Conservation (phyloP, 2,797 vertebrate genomes). For the Muraenolepis orangiensis region DNA sequence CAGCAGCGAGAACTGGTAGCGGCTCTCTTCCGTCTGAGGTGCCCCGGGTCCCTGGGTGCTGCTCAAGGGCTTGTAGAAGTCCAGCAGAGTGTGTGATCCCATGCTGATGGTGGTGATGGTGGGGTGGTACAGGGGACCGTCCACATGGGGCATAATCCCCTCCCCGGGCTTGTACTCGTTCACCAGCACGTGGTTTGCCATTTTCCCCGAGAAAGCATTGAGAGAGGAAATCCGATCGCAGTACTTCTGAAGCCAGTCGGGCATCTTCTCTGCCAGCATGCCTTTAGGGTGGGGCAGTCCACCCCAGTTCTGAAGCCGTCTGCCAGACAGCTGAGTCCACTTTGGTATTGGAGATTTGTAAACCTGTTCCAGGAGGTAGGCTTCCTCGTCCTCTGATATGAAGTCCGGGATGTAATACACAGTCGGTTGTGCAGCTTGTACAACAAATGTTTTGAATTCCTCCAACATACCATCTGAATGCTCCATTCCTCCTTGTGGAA, state of each 20-base stretch:
- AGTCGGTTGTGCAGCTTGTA: conserved; percentile 62
- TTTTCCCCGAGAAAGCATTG: conserved; percentile 77
- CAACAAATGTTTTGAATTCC: conserved; percentile 60
- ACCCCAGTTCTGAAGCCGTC: conserved; percentile 91
- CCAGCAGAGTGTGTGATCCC: conserved; percentile 84
- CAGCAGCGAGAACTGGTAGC: conserved; percentile 75
- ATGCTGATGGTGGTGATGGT: conserved; percentile 87
- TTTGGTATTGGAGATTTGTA: conserved; percentile 84
- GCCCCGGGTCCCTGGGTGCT: conserved; percentile 17
- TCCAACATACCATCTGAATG: conserved; percentile 52
- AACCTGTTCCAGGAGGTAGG: conserved; percentile 77
- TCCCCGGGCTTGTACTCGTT: conserved; percentile 87
- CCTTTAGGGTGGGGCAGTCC: conserved; percentile 83
- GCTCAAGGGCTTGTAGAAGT: conserved; percentile 80
- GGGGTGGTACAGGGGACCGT: conserved; percentile 87
- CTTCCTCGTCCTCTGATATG: conserved; percentile 80
- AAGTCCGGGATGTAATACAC: conserved; percentile 86
- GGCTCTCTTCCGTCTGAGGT: conserved; percentile 64
- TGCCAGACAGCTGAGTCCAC: conserved; percentile 88
- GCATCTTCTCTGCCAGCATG: conserved; percentile 83
- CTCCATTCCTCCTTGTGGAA: conserved; percentile 61
- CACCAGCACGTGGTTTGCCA: conserved; percentile 87
- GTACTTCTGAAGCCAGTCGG: conserved; percentile 80
- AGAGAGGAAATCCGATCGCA: conserved; percentile 81
- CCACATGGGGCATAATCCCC: conserved; percentile 91